Base-by-base conservation (phyloP, 2,113 vertebrate genomes). In the Spermophilus dauricus region DNA sequence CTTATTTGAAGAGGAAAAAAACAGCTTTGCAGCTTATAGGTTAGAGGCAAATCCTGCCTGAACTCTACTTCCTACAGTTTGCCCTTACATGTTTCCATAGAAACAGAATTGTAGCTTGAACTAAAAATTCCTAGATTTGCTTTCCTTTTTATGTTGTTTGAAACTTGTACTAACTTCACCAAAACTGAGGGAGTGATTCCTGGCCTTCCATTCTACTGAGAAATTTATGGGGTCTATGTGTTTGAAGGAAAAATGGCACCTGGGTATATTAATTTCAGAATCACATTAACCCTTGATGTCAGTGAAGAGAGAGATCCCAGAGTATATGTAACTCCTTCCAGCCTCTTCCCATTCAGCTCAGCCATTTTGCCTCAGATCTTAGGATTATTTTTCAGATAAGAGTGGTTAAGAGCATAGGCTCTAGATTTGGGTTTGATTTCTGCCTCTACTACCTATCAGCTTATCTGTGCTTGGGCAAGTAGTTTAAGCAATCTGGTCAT, bases 31-130 rank as follows among this genome's bases (percentile, higher is more conserved):
- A 73, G 78, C 80, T 86, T 22, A n/a, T 92, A 91, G 69, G 63
- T 45, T 96, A 67, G 78, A 91, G 88, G 93, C 94, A 65, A 97
- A 94, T 56, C 53, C 20, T 95, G 51, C 78, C 32, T 96, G 58
- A 95, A 45, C 89, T 91, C 22, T 94, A 86, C 3, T 96, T 92
- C 67, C 84, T 96, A 84, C 28, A 96, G 69, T 96, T 94, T 95
- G 61, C 69, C 70, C 61, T 92, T 91, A 92, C 17, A 10, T 81
- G 97, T 96, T 98, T 93, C 98, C 95, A 97, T 97, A 97, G 97
- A 97, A 98, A 97, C 97, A 63, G 73, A 96, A 89, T 84, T 89
- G 32, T 92, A 75, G 61, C 73, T 95, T 86, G 80, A 96, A 97
- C 58, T 94, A 84, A 96, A 97, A 81, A 96, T 75, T 82, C 34